Percentiles rank a stretch among this genome's conserved stretches.
These are phyloP conservation scores for Sibirionetta formosa DNA, from an alignment of 2,797 vertebrate species.

Conservation along the genomic window DNA sequence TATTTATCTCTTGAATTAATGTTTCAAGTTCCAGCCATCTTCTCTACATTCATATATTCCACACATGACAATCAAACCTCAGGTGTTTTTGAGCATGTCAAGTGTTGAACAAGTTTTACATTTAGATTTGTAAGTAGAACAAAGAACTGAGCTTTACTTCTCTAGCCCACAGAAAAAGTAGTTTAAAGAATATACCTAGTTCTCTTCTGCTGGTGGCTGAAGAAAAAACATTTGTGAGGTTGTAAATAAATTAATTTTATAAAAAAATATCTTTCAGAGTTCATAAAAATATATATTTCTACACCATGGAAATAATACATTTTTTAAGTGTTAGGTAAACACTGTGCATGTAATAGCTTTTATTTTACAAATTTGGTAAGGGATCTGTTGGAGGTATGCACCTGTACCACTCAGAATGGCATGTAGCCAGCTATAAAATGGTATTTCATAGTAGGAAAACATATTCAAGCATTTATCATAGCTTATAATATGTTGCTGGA, in stretches of 20 bases:
- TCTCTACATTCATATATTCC: neutral
- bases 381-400: neutral
- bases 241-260: neutral
- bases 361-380: neutral
- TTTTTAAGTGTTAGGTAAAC: neutral
- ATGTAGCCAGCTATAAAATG: neutral
- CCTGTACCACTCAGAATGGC: neutral
- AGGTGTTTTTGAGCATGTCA: neutral
- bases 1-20: neutral
- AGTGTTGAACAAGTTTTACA: neutral
- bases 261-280: neutral
- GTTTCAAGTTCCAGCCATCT: neutral
- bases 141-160: neutral
- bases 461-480: neutral
- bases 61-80: neutral
- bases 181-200: neutral
- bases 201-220: rapidly evolving
- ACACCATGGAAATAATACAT: neutral
- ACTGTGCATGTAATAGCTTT: neutral
- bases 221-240: neutral
- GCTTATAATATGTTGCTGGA: neutral
- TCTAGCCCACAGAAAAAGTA: neutral
- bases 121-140: neutral
- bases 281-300: neutral
- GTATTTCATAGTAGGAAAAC: neutral